Conservation (phyloP, 2,888 invertebrate species). For the Drosophila limbata region DNA sequence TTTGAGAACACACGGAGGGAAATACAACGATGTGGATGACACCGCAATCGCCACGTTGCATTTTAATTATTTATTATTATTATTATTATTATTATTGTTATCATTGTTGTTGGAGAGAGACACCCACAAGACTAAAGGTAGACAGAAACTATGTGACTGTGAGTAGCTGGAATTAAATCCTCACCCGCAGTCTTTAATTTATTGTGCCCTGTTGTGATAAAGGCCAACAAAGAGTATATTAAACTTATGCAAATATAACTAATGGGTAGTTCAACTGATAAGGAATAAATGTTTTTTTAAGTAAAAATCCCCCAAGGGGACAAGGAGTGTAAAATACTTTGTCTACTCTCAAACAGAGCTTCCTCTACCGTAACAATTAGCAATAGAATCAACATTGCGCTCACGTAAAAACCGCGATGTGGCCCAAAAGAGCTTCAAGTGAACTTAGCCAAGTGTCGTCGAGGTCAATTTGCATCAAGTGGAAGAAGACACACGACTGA, state of each 20-base stretch:
- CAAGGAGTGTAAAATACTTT: background rate
- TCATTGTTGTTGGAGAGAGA: conserved; percentile 4
- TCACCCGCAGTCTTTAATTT: conserved; percentile 28
- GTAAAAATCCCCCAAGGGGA: background rate
- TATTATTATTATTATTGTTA: conserved; percentile 39
- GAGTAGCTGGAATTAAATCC: conserved; percentile 41
- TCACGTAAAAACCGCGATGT: conserved; percentile 39
- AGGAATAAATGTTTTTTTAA: background rate
- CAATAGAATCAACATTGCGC: conserved; percentile 35
- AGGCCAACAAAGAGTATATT: background rate
- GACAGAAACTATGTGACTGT: conserved; percentile 7
- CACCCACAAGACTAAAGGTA: background rate
- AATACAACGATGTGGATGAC: conserved; percentile 15
- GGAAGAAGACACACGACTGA: conserved; percentile 29
- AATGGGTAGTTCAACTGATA: background rate
- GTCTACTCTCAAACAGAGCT: background rate
- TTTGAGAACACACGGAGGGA: background rate
- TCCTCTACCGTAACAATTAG: conserved; percentile 29
- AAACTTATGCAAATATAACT: conserved; percentile 17
- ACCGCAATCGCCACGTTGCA: conserved; percentile 39
- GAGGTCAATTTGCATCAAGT: conserved; percentile 57
- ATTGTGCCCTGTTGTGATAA: conserved; percentile 14
- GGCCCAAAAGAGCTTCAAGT: conserved; percentile 20
- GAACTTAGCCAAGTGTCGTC: conserved; percentile 31
- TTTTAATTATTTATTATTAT: conserved; percentile 60